Percentiles rank a stretch among this genome's conserved stretches.
phyloP scores from a whole-genome alignment of 2,888 invertebrate species.

The Automeris io region DNA sequence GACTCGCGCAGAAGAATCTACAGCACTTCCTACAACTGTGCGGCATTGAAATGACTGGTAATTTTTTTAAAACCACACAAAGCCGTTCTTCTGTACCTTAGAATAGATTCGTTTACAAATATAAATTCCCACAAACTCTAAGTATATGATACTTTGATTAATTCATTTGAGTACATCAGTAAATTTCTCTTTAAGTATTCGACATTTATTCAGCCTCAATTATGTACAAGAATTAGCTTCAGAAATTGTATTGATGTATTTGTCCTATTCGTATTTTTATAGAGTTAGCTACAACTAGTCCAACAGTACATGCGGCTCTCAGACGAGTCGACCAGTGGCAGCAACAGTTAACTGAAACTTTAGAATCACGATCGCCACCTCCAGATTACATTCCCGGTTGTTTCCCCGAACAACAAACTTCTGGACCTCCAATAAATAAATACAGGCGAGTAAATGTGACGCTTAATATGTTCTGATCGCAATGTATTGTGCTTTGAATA shows the following conservation, averaged over 20 bases:
- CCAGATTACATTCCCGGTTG: constrained; percentile 94
- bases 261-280: constrained; percentile 4
- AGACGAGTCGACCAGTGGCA: constrained; percentile 94
- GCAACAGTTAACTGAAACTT: constrained; percentile 84
- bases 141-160: not conserved
- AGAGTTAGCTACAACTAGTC: constrained; percentile 97
- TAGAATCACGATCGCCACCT: constrained; percentile 88
- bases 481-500: not conserved
- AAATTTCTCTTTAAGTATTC: no score
- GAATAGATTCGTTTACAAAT: no score
- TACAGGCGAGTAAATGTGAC: constrained; percentile 77
- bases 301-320: constrained; percentile 92
- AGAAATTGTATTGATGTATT: no score
- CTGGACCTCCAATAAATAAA: constrained; percentile 93
- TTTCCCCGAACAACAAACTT: constrained; percentile 84
- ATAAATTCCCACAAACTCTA: not conserved
- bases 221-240: no score
- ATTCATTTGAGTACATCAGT: no score
- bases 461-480: not conserved
- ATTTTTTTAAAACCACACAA: no score
- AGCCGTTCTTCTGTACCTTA: no score
- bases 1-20: constrained; percentile 89
- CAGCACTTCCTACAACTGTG: constrained; percentile 92
- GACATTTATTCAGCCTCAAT: no score
- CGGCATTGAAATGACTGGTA: constrained; percentile 93